Conservation (phyloP, 2,888 invertebrate species). For the Vesta saturnalis region DNA sequence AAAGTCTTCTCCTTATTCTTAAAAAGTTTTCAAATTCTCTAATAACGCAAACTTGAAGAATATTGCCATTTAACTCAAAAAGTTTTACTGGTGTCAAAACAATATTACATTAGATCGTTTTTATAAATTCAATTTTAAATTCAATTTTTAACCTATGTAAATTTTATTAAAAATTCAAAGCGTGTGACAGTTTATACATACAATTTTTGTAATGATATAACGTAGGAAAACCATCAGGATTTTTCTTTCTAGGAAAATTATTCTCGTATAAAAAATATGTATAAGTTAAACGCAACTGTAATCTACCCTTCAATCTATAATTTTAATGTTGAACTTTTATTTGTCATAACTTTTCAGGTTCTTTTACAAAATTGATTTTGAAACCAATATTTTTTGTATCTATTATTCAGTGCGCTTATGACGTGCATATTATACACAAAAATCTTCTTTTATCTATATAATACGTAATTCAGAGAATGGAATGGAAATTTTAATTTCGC, state of each 20-base stretch:
- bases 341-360: background rate
- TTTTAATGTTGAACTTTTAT: background rate
- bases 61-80: slow-evolving; percentile 23
- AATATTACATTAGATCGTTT: slow-evolving; percentile 14
- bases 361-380: background rate
- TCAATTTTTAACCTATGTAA: background rate
- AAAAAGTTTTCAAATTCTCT: slow-evolving; percentile 26
- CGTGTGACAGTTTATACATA: too few species aligned
- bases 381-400: background rate
- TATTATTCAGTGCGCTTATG: background rate
- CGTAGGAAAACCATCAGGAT: too few species aligned
- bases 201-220: too few species aligned
- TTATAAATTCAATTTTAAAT: slow-evolving; percentile 23
- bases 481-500: too few species aligned
- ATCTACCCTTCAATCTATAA: background rate
- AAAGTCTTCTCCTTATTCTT: slow-evolving; percentile 18
- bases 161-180: too few species aligned
- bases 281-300: background rate
- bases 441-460: too few species aligned
- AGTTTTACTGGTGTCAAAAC: slow-evolving; percentile 12
- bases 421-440: too few species aligned
- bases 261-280: background rate
- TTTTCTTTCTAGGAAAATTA: background rate
- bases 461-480: too few species aligned
- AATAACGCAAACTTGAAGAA: slow-evolving; percentile 25